Evolutionary conservation across 2,888 invertebrate genomes (phyloP), one percentile per base, ranked within the genome.

Genomic region (Drosophila limbata): DNA sequence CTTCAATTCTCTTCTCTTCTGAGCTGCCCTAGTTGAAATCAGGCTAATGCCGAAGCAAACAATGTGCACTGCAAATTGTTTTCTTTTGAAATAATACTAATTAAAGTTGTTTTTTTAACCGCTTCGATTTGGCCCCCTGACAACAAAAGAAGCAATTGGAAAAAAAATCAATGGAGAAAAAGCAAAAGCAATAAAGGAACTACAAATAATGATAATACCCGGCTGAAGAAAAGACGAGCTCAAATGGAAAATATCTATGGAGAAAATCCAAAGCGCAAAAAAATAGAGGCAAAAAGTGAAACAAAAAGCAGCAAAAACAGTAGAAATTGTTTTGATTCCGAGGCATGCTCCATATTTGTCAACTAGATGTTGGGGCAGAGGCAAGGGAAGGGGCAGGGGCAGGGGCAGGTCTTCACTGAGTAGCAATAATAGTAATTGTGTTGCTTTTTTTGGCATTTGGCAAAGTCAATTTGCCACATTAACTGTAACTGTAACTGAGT

Each of bases 31-130:
- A 67, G 55, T 63, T 69, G 63, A 84, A 89, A 69, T 56, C 77
- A 79, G 89, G 84, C 82, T 84, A 84, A 84, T 87, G 69, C 89
- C 73, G 45, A 50, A 47, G 66, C 72, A 45, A 50, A 79, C 84
- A 79, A 86, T 78, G 74, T 65, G 66, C 67, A 71, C 71, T 75
- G 69, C 73, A 73, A 87, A 84, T 88, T 84, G 84, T 87, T 84
- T 84, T 84, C 73, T 61, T 81, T 86, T 69, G 81, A 83, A 84
- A 84, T 74, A 74, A 84, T 77, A 86, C 87, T 84, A 88, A 84
- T 84, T 84, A 86, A 81, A 81, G 73, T 79, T 70, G 60, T 68
- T 51, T 63, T 71, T 52, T 56, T 35, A 28, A 35, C 51, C 40
- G 33, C 64, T 66, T 66, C 60, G 59, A 72, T 68, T 79, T 40